Conservation (phyloP, 2,113 vertebrate species). For the Zosterops lateralis region DNA sequence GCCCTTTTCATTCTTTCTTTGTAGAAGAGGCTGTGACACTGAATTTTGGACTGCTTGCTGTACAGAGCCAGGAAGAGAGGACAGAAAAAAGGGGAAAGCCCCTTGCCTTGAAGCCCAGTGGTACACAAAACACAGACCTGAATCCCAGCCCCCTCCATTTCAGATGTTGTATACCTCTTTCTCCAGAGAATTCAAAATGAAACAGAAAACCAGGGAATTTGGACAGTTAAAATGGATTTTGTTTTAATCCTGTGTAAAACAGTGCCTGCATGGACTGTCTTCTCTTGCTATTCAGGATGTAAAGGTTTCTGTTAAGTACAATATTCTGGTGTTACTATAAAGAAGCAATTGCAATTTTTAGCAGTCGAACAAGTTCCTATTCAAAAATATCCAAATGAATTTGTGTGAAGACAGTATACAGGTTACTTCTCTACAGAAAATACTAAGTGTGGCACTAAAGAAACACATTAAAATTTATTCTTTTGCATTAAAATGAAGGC, state of each 20-base stretch:
- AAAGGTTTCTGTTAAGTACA: not conserved
- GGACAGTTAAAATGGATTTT: not conserved
- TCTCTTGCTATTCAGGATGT: not conserved
- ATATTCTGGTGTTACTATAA: not conserved
- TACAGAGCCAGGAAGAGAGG: not conserved
- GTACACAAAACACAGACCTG: not conserved
- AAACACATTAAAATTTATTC: not conserved
- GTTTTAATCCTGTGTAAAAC: not conserved
- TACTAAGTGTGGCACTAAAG: not conserved
- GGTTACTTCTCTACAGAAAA: not conserved
- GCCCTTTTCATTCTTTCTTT: not conserved
- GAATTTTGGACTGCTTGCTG: not conserved
- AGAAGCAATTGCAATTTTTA: not conserved
- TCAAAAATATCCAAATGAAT: not conserved
- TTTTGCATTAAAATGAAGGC: not conserved
- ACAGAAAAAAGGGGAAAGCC: not conserved
- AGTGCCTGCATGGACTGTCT: not conserved
- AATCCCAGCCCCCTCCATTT: not conserved
- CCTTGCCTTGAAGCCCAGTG: not conserved
- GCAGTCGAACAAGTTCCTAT: not conserved
- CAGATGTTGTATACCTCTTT: not conserved
- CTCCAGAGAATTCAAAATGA: not conserved
- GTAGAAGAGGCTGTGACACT: not conserved
- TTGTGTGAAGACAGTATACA: not conserved
- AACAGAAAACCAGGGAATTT: not conserved